Conservation (phyloP, 2,113 vertebrate genomes). For the Percopsis transmontana region DNA sequence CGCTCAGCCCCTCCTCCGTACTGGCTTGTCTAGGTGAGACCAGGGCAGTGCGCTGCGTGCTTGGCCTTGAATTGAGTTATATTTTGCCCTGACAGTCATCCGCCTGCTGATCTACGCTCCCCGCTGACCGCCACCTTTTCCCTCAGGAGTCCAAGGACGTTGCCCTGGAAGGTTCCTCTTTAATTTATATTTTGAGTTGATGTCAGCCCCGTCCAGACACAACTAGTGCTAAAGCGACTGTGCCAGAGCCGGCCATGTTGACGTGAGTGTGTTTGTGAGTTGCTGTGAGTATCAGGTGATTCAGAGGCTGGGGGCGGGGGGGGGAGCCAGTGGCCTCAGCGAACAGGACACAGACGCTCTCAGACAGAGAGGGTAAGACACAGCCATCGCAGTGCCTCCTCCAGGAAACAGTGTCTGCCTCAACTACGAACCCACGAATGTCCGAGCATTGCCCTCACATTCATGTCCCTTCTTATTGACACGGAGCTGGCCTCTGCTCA, state of each 20-base stretch:
- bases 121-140: slow-evolving; percentile 33
- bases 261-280: slow-evolving; percentile 49
- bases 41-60: slow-evolving; percentile 40
- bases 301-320: slow-evolving; percentile 8
- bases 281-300: slow-evolving; percentile 21
- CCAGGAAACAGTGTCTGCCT: slow-evolving; percentile 20
- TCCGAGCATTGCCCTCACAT: slow-evolving; percentile 49
- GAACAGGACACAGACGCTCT: neutral
- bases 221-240: slow-evolving; percentile 26
- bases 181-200: slow-evolving; percentile 10
- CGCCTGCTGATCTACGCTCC: slow-evolving; percentile 45
- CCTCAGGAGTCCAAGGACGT: slow-evolving; percentile 53
- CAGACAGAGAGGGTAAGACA: slow-evolving; percentile 7
- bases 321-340: neutral
- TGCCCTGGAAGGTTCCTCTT: slow-evolving; percentile 48
- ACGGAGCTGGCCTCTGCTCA: slow-evolving; percentile 71
- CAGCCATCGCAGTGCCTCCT: slow-evolving; percentile 28
- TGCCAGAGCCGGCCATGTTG: slow-evolving; percentile 54
- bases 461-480: slow-evolving; percentile 33
- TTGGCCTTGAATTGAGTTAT: slow-evolving; percentile 73
- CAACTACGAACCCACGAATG: slow-evolving; percentile 29
- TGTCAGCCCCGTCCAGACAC: slow-evolving; percentile 11
- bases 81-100: slow-evolving; percentile 69
- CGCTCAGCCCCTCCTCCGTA: slow-evolving; percentile 13
- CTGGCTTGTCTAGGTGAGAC: slow-evolving; percentile 53